A percentile compares a stretch with the other conserved stretches of the same genome.
Conservation (phyloP, 1,140 invertebrate species). For the Bombus haemorrhoidalis region DNA sequence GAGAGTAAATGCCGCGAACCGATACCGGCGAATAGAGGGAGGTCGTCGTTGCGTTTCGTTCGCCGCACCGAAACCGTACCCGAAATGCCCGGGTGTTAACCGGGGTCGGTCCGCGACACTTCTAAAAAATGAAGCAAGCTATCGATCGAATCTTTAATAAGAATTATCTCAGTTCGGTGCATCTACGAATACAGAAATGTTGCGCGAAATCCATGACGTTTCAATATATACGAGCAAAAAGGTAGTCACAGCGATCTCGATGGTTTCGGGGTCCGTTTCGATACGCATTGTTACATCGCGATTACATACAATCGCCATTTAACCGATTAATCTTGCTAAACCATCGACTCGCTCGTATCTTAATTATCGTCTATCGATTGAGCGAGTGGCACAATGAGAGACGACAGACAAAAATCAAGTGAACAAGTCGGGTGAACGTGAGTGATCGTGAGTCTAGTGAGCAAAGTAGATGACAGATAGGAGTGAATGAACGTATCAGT, state of each 20-base stretch:
- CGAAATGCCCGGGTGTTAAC: not conserved
- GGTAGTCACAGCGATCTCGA: conserved; percentile 12
- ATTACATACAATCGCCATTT: not conserved
- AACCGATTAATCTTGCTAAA: not conserved
- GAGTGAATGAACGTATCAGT: not conserved
- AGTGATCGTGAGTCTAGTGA: conserved; percentile 18
- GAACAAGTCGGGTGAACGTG: conserved; percentile 12
- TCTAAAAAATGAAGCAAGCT: conserved; percentile 43
- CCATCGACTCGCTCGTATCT: conserved; percentile 27
- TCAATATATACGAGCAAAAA: conserved; percentile 27
- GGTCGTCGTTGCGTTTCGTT: not conserved
- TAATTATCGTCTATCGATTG: conserved; percentile 44
- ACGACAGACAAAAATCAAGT: not conserved
- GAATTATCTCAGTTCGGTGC: conserved; percentile 23
- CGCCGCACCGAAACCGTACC: not conserved
- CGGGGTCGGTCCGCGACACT: conserved; percentile 4
- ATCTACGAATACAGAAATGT: conserved; percentile 41
- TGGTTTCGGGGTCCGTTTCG: not conserved
- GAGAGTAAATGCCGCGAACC: conserved; percentile 4
- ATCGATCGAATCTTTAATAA: conserved; percentile 30
- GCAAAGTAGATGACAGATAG: not conserved
- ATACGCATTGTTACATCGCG: not conserved
- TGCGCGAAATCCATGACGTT: conserved; percentile 26
- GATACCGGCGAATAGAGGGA: not conserved
- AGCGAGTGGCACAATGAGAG: conserved; percentile 40